Evolutionary conservation across 2,888 invertebrate genomes (phyloP).

Genomic region (Pachliopta kotzebuea): DNA sequence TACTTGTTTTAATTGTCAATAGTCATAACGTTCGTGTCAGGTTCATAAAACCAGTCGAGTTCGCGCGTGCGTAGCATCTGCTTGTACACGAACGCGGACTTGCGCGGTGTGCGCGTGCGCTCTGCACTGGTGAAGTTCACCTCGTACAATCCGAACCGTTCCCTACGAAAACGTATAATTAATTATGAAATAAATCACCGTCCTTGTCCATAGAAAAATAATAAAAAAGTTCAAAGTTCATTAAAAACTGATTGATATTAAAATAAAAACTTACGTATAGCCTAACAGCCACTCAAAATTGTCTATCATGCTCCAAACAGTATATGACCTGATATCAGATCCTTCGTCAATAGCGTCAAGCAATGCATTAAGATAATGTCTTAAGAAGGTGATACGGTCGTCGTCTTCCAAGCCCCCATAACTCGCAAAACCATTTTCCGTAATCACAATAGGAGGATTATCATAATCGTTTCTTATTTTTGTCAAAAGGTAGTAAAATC

Average conservation of each 20-base stretch:
- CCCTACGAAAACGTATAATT: neutral
- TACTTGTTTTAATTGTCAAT: constrained; percentile 28
- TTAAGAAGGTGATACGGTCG: constrained; percentile 62
- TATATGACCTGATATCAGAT: constrained; percentile 74
- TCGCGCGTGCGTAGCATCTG: constrained; percentile 54
- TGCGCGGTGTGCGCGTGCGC: constrained; percentile 78
- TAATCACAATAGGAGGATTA: constrained; percentile 76
- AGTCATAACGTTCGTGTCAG: constrained; percentile 31
- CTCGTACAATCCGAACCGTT: constrained; percentile 26
- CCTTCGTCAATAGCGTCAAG: constrained; percentile 67
- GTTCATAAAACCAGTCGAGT: constrained; percentile 34
- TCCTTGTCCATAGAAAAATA: no score
- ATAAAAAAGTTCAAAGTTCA: neutral
- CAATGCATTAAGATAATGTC: constrained; percentile 62
- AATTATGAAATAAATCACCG: no score
- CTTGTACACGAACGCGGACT: constrained; percentile 71
- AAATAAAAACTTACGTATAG: constrained; percentile 63
- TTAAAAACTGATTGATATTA: no score
- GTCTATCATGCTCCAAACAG: constrained; percentile 83
- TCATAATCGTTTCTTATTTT: constrained; percentile 69
- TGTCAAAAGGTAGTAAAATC: constrained; percentile 73
- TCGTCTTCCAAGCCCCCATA: constrained; percentile 59
- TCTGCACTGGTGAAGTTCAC: constrained; percentile 46
- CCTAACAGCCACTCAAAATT: constrained; percentile 83
- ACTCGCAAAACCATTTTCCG: constrained; percentile 82